A percentile compares a stretch with the other conserved stretches of the same genome.
phyloP scores from a whole-genome alignment of 2,888 invertebrate species.

The Amaurobius ferox region DNA sequence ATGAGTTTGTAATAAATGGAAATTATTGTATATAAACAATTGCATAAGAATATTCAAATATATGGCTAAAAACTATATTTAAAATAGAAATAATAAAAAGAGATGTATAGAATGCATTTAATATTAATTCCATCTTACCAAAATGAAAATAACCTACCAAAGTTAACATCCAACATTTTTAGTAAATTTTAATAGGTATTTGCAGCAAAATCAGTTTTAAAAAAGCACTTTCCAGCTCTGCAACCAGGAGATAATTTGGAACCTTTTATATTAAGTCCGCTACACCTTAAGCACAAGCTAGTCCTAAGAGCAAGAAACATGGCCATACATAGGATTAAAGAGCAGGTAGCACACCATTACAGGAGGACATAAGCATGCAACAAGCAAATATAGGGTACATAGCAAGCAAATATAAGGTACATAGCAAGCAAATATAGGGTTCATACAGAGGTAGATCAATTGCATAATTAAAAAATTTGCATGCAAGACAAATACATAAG shows the following conservation, averaged over 20 bases:
- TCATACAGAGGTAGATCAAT: not conserved
- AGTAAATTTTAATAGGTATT: not conserved
- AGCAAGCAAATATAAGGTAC: not conserved
- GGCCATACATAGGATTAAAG: not conserved
- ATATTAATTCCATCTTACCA: too few relatives aligned
- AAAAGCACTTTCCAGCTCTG: slow-evolving; percentile 39
- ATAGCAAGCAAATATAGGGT: not conserved
- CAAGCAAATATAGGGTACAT: not conserved
- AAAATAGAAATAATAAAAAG: too few relatives aligned
- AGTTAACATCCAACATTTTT: too few relatives aligned
- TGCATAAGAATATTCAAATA: too few relatives aligned
- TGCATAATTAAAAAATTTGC: too few relatives aligned
- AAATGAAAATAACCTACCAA: too few relatives aligned
- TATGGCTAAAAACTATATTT: too few relatives aligned
- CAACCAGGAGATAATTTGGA: slow-evolving; percentile 18
- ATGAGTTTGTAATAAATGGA: too few relatives aligned
- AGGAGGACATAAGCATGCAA: not conserved
- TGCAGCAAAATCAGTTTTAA: slow-evolving; percentile 40
- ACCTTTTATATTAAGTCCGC: slow-evolving; percentile 47
- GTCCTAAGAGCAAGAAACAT: slow-evolving; percentile 46
- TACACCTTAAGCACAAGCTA: slow-evolving; percentile 65
- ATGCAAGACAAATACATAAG: too few relatives aligned
- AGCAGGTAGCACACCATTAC: not conserved
- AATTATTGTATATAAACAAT: too few relatives aligned
- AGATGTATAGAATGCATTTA: too few relatives aligned